Percentiles rank a stretch among this genome's conserved stretches.
These are phyloP conservation scores for Theodoxus fluviatilis DNA, from an alignment of 2,888 invertebrate species.

Conservation along the genomic window DNA sequence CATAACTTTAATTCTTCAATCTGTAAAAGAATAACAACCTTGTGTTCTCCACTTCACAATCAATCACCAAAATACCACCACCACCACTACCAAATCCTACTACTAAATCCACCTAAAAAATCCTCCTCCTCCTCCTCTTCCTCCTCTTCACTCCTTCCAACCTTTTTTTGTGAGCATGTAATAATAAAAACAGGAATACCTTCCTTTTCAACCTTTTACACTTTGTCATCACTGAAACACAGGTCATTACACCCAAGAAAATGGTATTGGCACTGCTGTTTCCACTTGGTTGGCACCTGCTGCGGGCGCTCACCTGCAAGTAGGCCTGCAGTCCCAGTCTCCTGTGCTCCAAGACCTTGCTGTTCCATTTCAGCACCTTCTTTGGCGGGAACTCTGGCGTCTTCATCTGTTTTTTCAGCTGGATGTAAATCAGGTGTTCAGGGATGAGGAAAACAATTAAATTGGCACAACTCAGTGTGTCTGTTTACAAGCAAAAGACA, in stretches of 20 bases:
- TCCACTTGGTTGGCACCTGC: too few species aligned
- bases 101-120: too few species aligned
- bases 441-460: background rate
- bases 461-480: background rate
- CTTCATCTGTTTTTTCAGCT: slow-evolving; percentile 67
- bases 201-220: background rate
- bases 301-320: slow-evolving; percentile 65
- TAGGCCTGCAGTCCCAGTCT: slow-evolving; percentile 69
- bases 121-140: too few species aligned
- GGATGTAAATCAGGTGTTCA: too few species aligned
- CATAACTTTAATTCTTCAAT: too few species aligned
- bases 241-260: slow-evolving; percentile 1
- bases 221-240: background rate
- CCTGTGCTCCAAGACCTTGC: slow-evolving; percentile 71
- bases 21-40: too few species aligned
- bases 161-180: background rate
- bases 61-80: too few species aligned
- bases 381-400: slow-evolving; percentile 72
- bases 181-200: background rate
- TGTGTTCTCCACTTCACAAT: too few species aligned
- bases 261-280: too few species aligned
- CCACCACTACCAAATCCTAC: too few species aligned
- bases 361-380: slow-evolving; percentile 70
- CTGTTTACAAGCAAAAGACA: background rate
- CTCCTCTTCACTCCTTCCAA: too few species aligned